Percentiles rank a stretch among this genome's conserved stretches.
Conservation (phyloP, 2,113 vertebrate genomes). For the Ammodytes dubius region DNA sequence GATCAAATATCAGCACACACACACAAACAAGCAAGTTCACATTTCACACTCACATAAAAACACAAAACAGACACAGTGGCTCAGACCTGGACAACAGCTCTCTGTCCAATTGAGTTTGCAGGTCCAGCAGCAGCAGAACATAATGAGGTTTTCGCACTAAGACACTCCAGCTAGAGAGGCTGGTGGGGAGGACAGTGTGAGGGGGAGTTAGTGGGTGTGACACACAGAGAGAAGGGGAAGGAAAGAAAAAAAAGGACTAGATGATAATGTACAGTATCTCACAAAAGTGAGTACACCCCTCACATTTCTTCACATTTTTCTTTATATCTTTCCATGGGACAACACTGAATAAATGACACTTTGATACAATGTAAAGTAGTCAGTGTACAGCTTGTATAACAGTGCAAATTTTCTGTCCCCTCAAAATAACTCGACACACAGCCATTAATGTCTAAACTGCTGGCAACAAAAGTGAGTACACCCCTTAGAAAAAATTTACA, state of each 20-base stretch:
- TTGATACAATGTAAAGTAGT: too few relatives aligned
- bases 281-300: too few relatives aligned
- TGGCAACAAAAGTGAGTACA: too few relatives aligned
- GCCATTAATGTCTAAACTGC: too few relatives aligned
- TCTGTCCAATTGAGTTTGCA: conserved; percentile 73
- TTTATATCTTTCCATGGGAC: too few relatives aligned
- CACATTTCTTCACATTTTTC: too few relatives aligned
- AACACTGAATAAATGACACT: too few relatives aligned
- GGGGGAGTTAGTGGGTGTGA: conserved; percentile 58
- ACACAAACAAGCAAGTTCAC: conserved; percentile 24
- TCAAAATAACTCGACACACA: too few relatives aligned
- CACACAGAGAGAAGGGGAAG: conserved; percentile 57
- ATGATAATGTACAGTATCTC: too few relatives aligned
- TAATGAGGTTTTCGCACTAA: conserved; percentile 77
- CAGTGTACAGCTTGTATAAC: too few relatives aligned
- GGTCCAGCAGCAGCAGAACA: conserved; percentile 62
- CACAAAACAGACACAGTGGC: conserved; percentile 14
- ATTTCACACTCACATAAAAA: conserved; percentile 32
- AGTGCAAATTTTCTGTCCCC: too few relatives aligned
- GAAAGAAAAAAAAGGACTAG: conserved; percentile 73
- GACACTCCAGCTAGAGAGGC: conserved; percentile 61
- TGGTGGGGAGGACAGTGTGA: conserved; percentile 1
- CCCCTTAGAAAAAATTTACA: too few relatives aligned
- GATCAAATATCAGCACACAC: conserved; percentile 38
- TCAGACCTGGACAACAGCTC: conserved; percentile 42